Percentiles rank a stretch among this genome's conserved stretches.
Evolutionary conservation across 2,113 vertebrate species (phyloP).

Genomic region (Eurystomus gularis): DNA sequence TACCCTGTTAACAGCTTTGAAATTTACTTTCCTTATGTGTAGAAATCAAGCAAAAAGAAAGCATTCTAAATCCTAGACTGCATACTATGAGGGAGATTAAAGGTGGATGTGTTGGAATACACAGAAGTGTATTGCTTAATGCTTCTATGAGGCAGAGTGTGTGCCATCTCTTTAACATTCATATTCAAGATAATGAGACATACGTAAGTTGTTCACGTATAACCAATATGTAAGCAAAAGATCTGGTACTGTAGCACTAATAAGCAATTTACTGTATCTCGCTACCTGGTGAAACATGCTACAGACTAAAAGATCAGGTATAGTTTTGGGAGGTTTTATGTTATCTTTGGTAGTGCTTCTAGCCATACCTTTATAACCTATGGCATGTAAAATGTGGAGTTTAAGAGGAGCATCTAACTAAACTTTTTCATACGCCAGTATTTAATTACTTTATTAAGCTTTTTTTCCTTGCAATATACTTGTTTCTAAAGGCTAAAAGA

Average conservation of each 20-base stretch:
- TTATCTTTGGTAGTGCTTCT: neutral
- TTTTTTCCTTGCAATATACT: neutral
- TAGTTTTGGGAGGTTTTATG: neutral
- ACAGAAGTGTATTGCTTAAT: neutral
- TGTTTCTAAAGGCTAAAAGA: neutral
- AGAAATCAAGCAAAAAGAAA: neutral
- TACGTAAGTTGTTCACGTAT: neutral
- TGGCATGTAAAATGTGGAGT: neutral
- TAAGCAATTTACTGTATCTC: neutral
- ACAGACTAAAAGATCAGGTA: neutral
- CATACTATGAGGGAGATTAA: neutral
- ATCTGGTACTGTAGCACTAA: neutral
- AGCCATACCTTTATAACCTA: neutral
- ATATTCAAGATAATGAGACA: neutral
- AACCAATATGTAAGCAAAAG: neutral
- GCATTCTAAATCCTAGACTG: neutral
- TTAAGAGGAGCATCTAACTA: neutral
- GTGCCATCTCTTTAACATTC: neutral
- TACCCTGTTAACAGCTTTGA: neutral
- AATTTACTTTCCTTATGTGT: neutral
- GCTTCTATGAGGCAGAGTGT: neutral
- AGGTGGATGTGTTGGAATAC: neutral
- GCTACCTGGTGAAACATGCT: neutral
- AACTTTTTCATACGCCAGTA: neutral
- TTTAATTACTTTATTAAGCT: neutral